phyloP scores from a whole-genome alignment of 2,113 vertebrate genomes.

The Scalopus aquaticus region DNA sequence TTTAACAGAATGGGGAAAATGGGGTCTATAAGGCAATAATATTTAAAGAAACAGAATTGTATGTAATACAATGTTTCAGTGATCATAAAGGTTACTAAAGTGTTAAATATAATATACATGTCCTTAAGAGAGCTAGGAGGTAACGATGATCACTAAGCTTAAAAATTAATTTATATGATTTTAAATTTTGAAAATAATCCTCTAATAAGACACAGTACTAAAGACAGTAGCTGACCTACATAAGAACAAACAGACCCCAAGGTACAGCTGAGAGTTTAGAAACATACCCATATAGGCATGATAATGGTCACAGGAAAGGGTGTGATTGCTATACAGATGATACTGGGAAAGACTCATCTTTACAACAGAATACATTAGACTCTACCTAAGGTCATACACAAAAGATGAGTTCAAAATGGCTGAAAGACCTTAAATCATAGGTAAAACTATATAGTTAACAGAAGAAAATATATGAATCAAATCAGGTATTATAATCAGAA shows the following conservation, averaged over 20 bases:
- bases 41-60: not conserved
- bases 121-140: not conserved
- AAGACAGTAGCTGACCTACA: not conserved
- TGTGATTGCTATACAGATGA: not conserved
- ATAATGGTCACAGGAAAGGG: not conserved
- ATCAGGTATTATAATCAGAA: not conserved
- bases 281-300: not conserved
- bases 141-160: not conserved
- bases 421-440: not conserved
- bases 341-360: not conserved
- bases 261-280: not conserved
- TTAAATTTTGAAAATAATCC: not conserved
- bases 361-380: not conserved
- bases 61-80: constrained; percentile 27
- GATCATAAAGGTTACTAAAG: not conserved
- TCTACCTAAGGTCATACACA: not conserved
- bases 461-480: not conserved
- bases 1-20: not conserved
- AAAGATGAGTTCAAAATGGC: not conserved
- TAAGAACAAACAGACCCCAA: not conserved
- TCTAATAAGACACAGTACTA: not conserved
- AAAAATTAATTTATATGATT: not conserved
- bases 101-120: constrained; percentile 11
- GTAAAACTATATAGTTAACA: constrained; percentile 19
- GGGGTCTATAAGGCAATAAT: not conserved